Percentiles rank a stretch among this genome's conserved stretches.
phyloP scores from a whole-genome alignment of 2,797 vertebrate genomes.

The Enteromius paludinosus region DNA sequence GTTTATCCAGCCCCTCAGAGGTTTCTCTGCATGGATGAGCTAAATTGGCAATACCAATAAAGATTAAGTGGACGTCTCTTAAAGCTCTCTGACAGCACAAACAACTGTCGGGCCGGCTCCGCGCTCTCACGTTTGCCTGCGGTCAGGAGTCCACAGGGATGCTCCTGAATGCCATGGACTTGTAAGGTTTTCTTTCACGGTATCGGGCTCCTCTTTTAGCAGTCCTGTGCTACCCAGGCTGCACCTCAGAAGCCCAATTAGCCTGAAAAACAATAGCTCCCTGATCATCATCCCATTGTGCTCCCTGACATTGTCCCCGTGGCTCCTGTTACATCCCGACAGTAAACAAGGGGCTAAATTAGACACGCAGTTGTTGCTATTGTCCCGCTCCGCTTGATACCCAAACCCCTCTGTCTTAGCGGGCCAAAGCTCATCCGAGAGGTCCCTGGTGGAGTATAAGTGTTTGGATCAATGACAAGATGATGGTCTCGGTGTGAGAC shows the following conservation, averaged over 20 bases:
- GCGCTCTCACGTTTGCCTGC: conserved; percentile 58
- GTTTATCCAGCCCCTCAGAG: conserved; percentile 47
- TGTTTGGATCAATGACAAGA: conserved; percentile 75
- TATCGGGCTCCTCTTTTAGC: conserved; percentile 79
- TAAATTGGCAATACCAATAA: conserved; percentile 64
- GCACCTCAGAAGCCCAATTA: conserved; percentile 79
- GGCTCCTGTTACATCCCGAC: conserved; percentile 80
- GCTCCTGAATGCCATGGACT: conserved; percentile 80
- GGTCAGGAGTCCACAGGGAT: conserved; percentile 68
- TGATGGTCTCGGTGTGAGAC: conserved; percentile 43
- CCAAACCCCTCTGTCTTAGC: conserved; percentile 62
- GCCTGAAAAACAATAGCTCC: conserved; percentile 87
- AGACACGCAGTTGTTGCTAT: conserved; percentile 85
- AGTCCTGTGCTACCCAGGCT: conserved; percentile 62
- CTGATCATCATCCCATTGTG: conserved; percentile 82
- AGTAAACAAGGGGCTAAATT: conserved; percentile 86
- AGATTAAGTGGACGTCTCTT: conserved; percentile 69
- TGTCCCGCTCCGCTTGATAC: conserved; percentile 82
- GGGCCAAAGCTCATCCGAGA: conserved; percentile 64
- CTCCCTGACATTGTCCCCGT: conserved; percentile 73
- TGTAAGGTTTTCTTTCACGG: conserved; percentile 80
- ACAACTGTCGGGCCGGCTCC: conserved; percentile 69
- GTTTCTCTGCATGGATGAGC: conserved; percentile 59
- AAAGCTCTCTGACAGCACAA: conserved; percentile 67
- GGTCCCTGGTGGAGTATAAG: conserved; percentile 77